phyloP scores from a whole-genome alignment of 1,140 invertebrate genomes.

The Periplaneta americana region DNA sequence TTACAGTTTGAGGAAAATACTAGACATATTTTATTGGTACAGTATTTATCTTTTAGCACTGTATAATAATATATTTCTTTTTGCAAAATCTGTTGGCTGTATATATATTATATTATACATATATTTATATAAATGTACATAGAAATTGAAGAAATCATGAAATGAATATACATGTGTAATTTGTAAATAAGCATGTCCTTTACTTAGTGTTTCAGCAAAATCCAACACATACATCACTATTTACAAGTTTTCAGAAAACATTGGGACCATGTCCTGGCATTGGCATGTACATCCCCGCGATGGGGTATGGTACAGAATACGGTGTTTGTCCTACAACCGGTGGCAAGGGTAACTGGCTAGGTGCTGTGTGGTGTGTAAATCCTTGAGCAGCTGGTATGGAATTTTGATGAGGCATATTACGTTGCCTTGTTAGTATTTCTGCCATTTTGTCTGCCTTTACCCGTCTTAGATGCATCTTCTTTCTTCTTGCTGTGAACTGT shows the following conservation, averaged over 20 bases:
- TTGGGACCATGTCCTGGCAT: conserved; percentile 43
- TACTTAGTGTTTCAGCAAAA: neutral
- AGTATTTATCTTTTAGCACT: neutral
- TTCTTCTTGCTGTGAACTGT: conserved; percentile 64
- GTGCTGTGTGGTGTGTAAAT: neutral
- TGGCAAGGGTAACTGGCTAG: neutral
- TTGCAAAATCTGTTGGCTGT: neutral
- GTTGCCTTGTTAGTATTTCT: conserved; percentile 1
- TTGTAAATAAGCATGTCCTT: neutral
- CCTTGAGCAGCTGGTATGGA: neutral
- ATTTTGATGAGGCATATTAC: neutral
- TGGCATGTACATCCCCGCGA: conserved; percentile 43
- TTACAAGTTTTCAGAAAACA: conserved; percentile 1
- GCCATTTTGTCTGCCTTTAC: conserved; percentile 82
- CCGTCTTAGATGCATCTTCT: conserved; percentile 70
- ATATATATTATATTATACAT: neutral
- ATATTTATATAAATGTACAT: neutral
- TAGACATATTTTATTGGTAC: neutral
- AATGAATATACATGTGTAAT: neutral
- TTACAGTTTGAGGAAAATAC: neutral
- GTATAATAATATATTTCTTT: neutral
- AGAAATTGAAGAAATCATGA: neutral
- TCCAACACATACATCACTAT: neutral
- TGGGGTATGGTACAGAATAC: conserved; percentile 6
- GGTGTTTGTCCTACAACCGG: neutral